Evolutionary conservation across 2,797 vertebrate genomes (phyloP).

Genomic region (Tokudaia tokunoshimensis): DNA sequence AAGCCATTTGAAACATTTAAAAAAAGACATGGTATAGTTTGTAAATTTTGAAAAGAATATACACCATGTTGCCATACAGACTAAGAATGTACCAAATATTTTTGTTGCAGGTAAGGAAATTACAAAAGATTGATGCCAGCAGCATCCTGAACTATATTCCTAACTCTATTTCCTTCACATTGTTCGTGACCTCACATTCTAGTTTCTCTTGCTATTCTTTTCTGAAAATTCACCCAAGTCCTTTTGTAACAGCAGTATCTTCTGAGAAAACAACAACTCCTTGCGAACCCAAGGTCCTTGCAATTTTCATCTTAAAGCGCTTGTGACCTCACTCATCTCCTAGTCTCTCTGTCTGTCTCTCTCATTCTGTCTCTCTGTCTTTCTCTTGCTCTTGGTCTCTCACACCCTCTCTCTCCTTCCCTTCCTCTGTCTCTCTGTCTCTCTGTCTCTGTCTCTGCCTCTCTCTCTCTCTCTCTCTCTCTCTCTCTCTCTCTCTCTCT

Average conservation of each 20-base stretch:
- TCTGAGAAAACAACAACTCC: background rate
- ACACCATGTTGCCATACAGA: background rate
- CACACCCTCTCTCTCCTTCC: no score
- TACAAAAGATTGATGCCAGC: background rate
- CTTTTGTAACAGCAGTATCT: background rate
- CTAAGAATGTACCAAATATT: background rate
- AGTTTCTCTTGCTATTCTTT: background rate
- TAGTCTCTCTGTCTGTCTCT: background rate
- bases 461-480: no score
- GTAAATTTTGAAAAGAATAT: conserved; percentile 9
- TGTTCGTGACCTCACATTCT: background rate
- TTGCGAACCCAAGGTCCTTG: background rate
- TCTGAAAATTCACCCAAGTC: background rate
- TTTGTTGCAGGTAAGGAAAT: background rate
- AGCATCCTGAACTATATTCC: background rate
- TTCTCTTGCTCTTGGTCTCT: no score
- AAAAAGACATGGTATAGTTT: background rate
- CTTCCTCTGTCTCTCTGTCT: no score
- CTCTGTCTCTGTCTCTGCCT: background rate
- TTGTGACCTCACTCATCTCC: background rate
- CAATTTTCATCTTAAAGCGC: background rate
- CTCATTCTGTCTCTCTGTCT: background rate
- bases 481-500: no score
- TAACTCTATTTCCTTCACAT: background rate
- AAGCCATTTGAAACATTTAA: background rate